Base-by-base conservation (phyloP, 2,113 vertebrate genomes). In the Chloroceryle aenea region DNA sequence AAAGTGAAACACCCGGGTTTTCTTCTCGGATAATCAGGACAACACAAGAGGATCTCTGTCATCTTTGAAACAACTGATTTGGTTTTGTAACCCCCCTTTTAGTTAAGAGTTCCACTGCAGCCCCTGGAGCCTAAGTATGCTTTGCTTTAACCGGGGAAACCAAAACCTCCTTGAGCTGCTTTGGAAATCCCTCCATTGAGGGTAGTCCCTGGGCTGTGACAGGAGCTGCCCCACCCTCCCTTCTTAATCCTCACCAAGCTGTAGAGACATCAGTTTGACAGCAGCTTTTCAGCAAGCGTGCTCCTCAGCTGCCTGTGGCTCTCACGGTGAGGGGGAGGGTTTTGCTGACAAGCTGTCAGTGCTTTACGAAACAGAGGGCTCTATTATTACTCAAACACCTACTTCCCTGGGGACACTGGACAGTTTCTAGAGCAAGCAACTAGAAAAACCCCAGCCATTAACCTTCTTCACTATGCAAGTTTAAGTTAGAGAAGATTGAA, bases 101-200 rank as follows among this genome's bases (percentile, higher is more conserved):
- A 43, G 30, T 14, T 23, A 8, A 8, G 25, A 9, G 26, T 32
- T 22, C 36, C 42, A 4, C 9, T 17, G 20, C 14, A 77, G n/a
- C 36, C 30, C 26, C 22, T 47, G 4, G 17, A 50, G 12, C 5
- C 38, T 27, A 45, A 36, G 12, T 4, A 6, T 7, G 20, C 38
- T 53, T 14, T 30, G 40, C 15, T 29, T 34, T 11, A 8, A 5
- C 2, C 7, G 1, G 7, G 8, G 2, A 7, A 34, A 19, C 25
- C 5, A 34, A 45, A 40, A 29, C 53, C 30, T 16, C 58, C 17
- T 26, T 38, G 12, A 79, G 48, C 11, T 25, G 34, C 27, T 47
- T n/a, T 30, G 20, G 34, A 48, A 40, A 45, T n/a, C 27, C 23
- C 20, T 30, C 16, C 25, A 20, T 30, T 6, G 7, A 10, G 32